A percentile compares a stretch with the other conserved stretches of the same genome.
Evolutionary conservation across 2,888 invertebrate genomes (phyloP).

Genomic region (Drosophila lacicola): DNA sequence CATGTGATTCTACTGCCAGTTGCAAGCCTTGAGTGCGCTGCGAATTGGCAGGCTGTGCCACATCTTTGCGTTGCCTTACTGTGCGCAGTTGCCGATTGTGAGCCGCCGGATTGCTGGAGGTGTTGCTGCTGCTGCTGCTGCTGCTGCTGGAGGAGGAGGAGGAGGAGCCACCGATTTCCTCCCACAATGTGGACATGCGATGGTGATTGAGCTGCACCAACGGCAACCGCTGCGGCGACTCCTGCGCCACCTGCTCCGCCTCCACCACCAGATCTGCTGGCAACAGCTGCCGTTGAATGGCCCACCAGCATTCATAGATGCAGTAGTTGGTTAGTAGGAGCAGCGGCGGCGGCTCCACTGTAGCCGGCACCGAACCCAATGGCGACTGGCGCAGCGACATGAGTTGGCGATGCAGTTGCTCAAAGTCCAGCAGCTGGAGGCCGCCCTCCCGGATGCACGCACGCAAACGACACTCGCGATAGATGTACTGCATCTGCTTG

Average conservation of each 20-base stretch:
- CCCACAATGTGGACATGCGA: background rate
- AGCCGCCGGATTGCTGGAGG: background rate
- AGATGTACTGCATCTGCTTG: background rate
- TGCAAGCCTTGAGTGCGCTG: background rate
- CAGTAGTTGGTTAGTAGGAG: slow-evolving; percentile 85
- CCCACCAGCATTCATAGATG: slow-evolving; percentile 78
- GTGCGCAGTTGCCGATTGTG: background rate
- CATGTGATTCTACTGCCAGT: no score
- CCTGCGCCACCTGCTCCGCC: background rate
- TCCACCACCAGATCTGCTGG: slow-evolving; percentile 85
- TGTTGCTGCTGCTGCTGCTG: background rate
- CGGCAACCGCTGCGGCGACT: background rate
- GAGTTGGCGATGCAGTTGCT: background rate
- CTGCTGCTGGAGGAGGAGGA: no score
- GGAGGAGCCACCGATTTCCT: slow-evolving; percentile 45
- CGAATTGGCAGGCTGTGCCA: no score
- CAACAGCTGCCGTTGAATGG: background rate
- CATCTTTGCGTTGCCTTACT: background rate
- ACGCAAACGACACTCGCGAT: slow-evolving; percentile 3
- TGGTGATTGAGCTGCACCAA: background rate
- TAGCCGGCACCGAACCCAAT: accelerated
- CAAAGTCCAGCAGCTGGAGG: slow-evolving; percentile 2
- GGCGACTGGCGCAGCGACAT: background rate
- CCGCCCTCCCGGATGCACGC: background rate
- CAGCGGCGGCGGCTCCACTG: background rate